Evolutionary conservation across 2,797 vertebrate species (phyloP), one percentile per base, ranked within the genome.

Genomic region (Microctenopoma lineatum): DNA sequence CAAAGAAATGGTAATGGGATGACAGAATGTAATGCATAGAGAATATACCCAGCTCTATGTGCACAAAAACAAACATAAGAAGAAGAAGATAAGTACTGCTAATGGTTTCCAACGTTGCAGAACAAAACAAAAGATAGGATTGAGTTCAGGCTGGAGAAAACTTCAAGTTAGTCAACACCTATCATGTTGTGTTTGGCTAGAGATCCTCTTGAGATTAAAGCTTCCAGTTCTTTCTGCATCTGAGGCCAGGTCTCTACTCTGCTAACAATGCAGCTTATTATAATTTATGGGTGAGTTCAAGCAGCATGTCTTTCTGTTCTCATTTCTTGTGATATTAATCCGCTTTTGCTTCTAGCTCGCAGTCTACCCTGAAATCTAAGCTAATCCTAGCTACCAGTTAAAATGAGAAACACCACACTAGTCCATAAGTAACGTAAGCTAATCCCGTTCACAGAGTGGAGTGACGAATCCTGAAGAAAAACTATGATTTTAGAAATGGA

Each of bases 1-100:
- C 77, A 74, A 87, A 58, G 64, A 85, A 77, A 85, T 85, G 77
- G 76, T 86, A 87, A 87, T 83, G 71, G 45, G 10, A 25, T 59
- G 73, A 81, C 59, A 81, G 44, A 73, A 67, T 69, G 73, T 57
- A 78, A 66, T 68, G 81, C 61, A 64, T 10, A 62, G 52, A 79
- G 26, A 70, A 84, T 18, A 68, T 66, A 58, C 76, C 68, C 57
- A 65, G 75, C 69, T 59, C 53, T 34, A 62, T 72, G 66, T 70
- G 52, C 59, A 79, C 66, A 84, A 68, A 82, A 79, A 85, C 74
- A 89, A 85, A 84, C 60, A 77, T 6, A 41, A 51, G 50, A 63
- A 46, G 27, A 36, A 67, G 45, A 61, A 66, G 79, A 77, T 18
- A 72, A 60, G 56, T 32, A 27, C 7, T 16, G 39, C 58, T 66